Evolutionary conservation across 2,888 invertebrate genomes (phyloP).

Genomic region (Parnassius mnemosyne): DNA sequence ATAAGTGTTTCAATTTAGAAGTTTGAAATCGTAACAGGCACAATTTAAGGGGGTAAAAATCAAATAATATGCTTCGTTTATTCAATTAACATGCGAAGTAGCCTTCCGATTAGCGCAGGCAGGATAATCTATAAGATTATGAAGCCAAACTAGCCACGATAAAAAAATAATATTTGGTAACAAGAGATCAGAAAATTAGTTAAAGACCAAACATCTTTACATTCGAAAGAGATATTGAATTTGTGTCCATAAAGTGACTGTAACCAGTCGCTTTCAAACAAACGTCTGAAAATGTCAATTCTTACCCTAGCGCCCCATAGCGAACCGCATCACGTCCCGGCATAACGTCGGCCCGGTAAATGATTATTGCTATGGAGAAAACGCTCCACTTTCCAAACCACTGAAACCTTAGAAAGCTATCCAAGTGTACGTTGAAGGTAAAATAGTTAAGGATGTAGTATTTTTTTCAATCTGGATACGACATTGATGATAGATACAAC

Average conservation of each 20-base stretch:
- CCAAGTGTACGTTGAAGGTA: slow-evolving; percentile 34
- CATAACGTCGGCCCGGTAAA: slow-evolving; percentile 52
- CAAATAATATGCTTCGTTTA: too few species aligned
- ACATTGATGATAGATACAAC: not conserved
- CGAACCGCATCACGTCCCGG: slow-evolving; percentile 53
- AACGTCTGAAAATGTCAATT: slow-evolving; percentile 39
- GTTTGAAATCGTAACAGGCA: too few species aligned
- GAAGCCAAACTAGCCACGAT: too few species aligned
- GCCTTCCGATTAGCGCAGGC: too few species aligned
- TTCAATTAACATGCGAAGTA: too few species aligned
- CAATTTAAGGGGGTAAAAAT: too few species aligned
- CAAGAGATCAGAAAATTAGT: too few species aligned
- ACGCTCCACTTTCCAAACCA: slow-evolving; percentile 48
- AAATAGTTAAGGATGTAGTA: slow-evolving; percentile 26
- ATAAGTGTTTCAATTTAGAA: too few species aligned
- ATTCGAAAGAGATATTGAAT: slow-evolving; percentile 12
- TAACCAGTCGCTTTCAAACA: slow-evolving; percentile 13
- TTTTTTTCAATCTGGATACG: slow-evolving; percentile 2
- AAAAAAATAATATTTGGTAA: too few species aligned
- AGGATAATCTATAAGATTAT: too few species aligned
- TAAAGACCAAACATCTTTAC: not conserved
- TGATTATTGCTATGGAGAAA: slow-evolving; percentile 56
- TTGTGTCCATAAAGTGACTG: slow-evolving; percentile 4
- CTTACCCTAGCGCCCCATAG: slow-evolving; percentile 36
- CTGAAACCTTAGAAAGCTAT: slow-evolving; percentile 43